A percentile compares a stretch with the other conserved stretches of the same genome.
Evolutionary conservation across 2,888 invertebrate genomes (phyloP).

Genomic region (Mystacides longicornis): DNA sequence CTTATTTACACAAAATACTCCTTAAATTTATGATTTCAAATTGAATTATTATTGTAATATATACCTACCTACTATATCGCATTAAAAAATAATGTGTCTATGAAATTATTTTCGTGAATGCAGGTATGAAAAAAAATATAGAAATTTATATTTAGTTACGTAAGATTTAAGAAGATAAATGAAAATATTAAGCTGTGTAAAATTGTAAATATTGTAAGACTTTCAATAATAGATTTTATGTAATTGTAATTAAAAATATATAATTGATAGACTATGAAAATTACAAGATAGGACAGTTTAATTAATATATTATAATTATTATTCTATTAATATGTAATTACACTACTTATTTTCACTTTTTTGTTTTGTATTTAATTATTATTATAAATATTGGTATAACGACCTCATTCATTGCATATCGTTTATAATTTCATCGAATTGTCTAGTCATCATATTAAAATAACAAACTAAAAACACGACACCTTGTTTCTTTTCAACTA

Average conservation of each 20-base stretch:
- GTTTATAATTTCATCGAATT: conserved; percentile 60
- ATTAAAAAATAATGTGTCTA: neutral
- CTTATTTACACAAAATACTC: neutral
- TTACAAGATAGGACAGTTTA: too few species aligned
- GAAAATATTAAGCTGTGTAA: too few species aligned
- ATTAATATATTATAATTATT: neutral
- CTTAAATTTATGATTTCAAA: neutral
- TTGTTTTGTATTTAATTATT: conserved; percentile 35
- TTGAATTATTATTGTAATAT: neutral
- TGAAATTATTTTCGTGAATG: neutral
- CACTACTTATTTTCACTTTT: conserved; percentile 28
- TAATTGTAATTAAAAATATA: conserved; percentile 9
- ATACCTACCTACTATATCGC: neutral
- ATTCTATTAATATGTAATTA: conserved; percentile 20
- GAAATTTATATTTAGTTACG: neutral
- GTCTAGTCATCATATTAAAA: conserved; percentile 69
- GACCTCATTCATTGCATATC: conserved; percentile 37
- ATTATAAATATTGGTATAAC: too few species aligned
- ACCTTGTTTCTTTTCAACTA: neutral
- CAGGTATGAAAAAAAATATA: neutral
- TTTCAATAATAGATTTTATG: conserved; percentile 25
- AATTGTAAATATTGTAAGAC: conserved; percentile 8
- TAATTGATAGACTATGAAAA: neutral
- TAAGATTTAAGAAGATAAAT: neutral
- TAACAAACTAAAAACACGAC: conserved; percentile 30